A percentile compares a stretch with the other conserved stretches of the same genome.
Evolutionary conservation across 2,113 vertebrate genomes (phyloP).

Genomic region (Bujurquina vittata): DNA sequence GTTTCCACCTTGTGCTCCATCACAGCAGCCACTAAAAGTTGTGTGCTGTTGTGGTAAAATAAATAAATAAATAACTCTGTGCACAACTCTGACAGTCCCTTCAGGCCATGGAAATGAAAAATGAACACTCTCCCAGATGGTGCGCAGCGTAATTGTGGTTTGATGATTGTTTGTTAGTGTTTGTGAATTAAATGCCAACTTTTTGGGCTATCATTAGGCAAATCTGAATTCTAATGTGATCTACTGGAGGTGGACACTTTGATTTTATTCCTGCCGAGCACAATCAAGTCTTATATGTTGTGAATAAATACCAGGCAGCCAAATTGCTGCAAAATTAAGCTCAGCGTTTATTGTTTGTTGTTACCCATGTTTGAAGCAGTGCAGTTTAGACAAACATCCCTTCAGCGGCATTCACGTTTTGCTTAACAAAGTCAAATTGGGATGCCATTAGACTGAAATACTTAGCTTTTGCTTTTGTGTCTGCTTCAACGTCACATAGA

Average conservation of each 20-base stretch:
- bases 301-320: constrained; percentile 43
- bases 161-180: constrained; percentile 49
- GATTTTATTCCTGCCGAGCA: constrained; percentile 27
- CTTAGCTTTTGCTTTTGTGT: neutral
- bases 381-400: neutral
- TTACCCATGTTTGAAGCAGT: neutral
- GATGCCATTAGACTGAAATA: neutral
- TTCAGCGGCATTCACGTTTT: neutral
- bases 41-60: neutral
- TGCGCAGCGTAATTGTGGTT: constrained; percentile 50
- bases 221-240: constrained; percentile 58
- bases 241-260: constrained; percentile 23
- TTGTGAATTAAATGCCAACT: constrained; percentile 59
- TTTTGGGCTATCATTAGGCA: constrained; percentile 58
- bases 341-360: constrained; percentile 16
- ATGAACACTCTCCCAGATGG: constrained; percentile 53
- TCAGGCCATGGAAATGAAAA: constrained; percentile 43
- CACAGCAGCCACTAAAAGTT: constrained; percentile 6
- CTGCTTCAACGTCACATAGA: neutral
- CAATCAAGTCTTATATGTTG: neutral
- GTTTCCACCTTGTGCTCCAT: constrained; percentile 10
- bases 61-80: neutral
- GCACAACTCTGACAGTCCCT: constrained; percentile 26
- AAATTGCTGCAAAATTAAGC: constrained; percentile 48
- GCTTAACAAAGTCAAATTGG: neutral